Evolutionary conservation across 2,888 invertebrate genomes (phyloP).

Genomic region (Drosophila paranaensis): DNA sequence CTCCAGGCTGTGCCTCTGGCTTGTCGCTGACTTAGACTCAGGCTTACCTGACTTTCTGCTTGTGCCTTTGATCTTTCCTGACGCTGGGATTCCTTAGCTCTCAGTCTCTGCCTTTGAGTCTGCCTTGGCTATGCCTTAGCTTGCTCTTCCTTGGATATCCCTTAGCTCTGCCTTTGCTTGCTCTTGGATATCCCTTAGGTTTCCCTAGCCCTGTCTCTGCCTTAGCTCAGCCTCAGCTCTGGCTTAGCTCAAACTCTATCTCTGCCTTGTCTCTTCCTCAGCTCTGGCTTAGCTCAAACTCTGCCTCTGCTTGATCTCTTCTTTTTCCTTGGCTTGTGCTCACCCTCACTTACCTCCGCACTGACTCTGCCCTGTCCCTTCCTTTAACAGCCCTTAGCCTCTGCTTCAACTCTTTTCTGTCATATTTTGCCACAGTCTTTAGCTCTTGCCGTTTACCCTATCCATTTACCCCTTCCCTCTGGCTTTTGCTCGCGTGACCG

Average conservation of each 20-base stretch:
- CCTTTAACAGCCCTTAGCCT: background rate
- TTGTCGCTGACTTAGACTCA: background rate
- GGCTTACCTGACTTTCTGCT: background rate
- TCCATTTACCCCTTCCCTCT: background rate
- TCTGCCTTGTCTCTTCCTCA: background rate
- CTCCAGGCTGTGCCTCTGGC: background rate
- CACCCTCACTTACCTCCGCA: background rate
- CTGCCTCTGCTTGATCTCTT: background rate
- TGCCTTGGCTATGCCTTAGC: background rate
- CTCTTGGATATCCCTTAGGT: background rate
- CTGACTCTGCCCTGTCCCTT: background rate
- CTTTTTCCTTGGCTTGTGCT: too few relatives aligned
- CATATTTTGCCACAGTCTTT: background rate
- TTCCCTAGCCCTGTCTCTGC: background rate
- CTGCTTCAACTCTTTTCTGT: background rate
- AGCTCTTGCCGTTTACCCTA: too few relatives aligned
- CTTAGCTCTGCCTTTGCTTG: background rate
- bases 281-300: too few relatives aligned
- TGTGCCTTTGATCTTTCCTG: background rate
- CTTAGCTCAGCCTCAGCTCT: background rate
- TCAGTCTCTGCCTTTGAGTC: background rate
- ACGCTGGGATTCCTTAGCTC: background rate
- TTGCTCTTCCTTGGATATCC: background rate
- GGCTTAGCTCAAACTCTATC: background rate
- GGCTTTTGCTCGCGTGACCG: conserved; percentile 40